These are phyloP conservation scores for Forbesichthys papilliferus DNA, from an alignment of 2,113 vertebrate genomes.

Conservation along the genomic window DNA sequence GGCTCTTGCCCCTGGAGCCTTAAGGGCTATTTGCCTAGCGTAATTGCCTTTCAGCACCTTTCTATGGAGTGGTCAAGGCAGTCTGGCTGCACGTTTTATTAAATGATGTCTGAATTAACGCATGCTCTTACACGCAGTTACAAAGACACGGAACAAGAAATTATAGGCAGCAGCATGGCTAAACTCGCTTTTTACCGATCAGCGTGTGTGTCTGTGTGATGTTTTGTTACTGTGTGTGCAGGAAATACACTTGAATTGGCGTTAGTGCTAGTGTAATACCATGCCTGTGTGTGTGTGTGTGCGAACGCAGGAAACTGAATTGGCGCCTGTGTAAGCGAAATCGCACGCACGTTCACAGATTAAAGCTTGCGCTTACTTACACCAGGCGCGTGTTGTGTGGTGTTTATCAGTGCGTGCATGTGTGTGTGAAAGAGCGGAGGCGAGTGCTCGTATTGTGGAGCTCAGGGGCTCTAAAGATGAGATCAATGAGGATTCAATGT, in stretches of 20 bases:
- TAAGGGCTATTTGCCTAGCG: constrained; percentile 69
- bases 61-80: constrained; percentile 70
- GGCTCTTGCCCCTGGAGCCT: constrained; percentile 62
- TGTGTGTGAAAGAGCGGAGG: constrained; percentile 13
- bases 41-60: constrained; percentile 79
- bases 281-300: constrained; percentile 7
- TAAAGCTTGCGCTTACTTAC: neutral
- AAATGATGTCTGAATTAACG: constrained; percentile 77
- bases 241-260: constrained; percentile 3
- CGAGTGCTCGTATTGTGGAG: constrained; percentile 25
- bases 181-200: constrained; percentile 67
- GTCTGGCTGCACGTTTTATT: constrained; percentile 72
- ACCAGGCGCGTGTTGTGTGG: neutral
- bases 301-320: constrained; percentile 4
- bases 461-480: constrained; percentile 55
- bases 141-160: constrained; percentile 67
- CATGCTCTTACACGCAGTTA: constrained; percentile 70
- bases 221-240: neutral
- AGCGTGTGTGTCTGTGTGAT: constrained; percentile 36
- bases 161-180: constrained; percentile 59
- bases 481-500: constrained; percentile 70
- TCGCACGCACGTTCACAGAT: neutral
- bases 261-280: neutral
- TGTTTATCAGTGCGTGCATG: neutral
- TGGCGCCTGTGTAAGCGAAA: neutral